A percentile compares a stretch with the other conserved stretches of the same genome.
Evolutionary conservation across 2,113 vertebrate species (phyloP).

Genomic region (Nycticryphes semicollaris): DNA sequence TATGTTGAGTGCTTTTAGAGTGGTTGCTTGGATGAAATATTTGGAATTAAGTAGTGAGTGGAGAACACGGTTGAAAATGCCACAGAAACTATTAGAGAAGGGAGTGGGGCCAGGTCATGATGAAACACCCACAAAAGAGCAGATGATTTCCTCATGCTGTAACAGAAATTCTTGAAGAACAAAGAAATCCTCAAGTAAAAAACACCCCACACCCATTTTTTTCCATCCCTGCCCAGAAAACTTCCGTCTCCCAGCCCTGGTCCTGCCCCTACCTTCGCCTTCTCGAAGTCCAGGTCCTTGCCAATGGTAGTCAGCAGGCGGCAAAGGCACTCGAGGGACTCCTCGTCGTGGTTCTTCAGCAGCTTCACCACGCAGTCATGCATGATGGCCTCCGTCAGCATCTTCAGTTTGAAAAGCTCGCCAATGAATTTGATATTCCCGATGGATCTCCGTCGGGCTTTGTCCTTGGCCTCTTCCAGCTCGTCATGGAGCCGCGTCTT

Average conservation of each 20-base stretch:
- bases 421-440: slow-evolving; percentile 98
- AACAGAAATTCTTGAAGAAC: background rate
- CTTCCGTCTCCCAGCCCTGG: background rate
- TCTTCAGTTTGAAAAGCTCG: slow-evolving; percentile 97
- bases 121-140: background rate
- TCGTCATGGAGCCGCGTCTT: slow-evolving; percentile 89
- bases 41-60: background rate
- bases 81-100: background rate
- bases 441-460: slow-evolving; percentile 92
- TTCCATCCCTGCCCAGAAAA: background rate
- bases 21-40: background rate
- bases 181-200: background rate
- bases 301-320: slow-evolving; percentile 95
- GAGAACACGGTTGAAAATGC: background rate
- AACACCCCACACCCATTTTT: background rate
- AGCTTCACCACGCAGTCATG: slow-evolving; percentile 98
- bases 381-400: slow-evolving; percentile 98
- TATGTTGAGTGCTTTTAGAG: background rate
- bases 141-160: background rate
- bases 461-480: slow-evolving; percentile 94
- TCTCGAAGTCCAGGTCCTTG: slow-evolving; percentile 97
- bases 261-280: slow-evolving; percentile 88
- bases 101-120: background rate
- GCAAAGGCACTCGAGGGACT: slow-evolving; percentile 95
- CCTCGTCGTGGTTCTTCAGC: slow-evolving; percentile 94